Percentiles rank a stretch among this genome's conserved stretches.
These are phyloP conservation scores for Pangasianodon hypophthalmus DNA, from an alignment of 2,113 vertebrate genomes.

Conservation along the genomic window DNA sequence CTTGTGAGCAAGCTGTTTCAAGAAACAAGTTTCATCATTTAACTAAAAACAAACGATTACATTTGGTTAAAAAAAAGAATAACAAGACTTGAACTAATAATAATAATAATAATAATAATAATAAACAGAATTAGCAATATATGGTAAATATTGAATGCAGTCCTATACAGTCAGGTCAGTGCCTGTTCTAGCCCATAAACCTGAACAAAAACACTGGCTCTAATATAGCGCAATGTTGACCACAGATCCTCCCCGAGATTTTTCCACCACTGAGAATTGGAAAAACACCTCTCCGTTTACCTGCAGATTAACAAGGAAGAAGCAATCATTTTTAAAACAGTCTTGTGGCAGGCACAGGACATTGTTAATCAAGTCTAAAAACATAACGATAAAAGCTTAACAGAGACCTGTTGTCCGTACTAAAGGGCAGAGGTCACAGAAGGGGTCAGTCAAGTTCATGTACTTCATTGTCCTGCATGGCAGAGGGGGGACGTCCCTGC, in stretches of 20 bases:
- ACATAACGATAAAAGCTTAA: background rate
- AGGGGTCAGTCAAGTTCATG: slow-evolving; percentile 93
- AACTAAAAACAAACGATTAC: slow-evolving; percentile 76
- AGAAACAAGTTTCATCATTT: slow-evolving; percentile 75
- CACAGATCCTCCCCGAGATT: slow-evolving; percentile 72
- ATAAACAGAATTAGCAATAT: slow-evolving; percentile 69
- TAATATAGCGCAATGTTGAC: slow-evolving; percentile 72
- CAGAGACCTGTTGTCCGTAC: slow-evolving; percentile 35
- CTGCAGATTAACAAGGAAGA: slow-evolving; percentile 58
- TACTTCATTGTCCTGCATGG: slow-evolving; percentile 85
- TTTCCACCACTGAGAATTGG: slow-evolving; percentile 79
- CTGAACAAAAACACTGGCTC: slow-evolving; percentile 68
- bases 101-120: slow-evolving; percentile 62
- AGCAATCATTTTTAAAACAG: background rate
- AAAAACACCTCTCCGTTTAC: slow-evolving; percentile 76
- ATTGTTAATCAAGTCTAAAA: background rate
- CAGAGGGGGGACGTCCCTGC: slow-evolving; percentile 77
- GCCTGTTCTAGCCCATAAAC: slow-evolving; percentile 74
- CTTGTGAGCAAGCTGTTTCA: slow-evolving; percentile 59
- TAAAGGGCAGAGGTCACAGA: slow-evolving; percentile 76
- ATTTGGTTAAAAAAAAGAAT: slow-evolving; percentile 67
- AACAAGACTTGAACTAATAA: slow-evolving; percentile 56
- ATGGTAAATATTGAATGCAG: slow-evolving; percentile 74
- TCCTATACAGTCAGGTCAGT: slow-evolving; percentile 73
- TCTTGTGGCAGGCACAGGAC: background rate